These are phyloP conservation scores for Hippopotamyrus pictus DNA, from an alignment of 2,797 vertebrate species.

Conservation along the genomic window DNA sequence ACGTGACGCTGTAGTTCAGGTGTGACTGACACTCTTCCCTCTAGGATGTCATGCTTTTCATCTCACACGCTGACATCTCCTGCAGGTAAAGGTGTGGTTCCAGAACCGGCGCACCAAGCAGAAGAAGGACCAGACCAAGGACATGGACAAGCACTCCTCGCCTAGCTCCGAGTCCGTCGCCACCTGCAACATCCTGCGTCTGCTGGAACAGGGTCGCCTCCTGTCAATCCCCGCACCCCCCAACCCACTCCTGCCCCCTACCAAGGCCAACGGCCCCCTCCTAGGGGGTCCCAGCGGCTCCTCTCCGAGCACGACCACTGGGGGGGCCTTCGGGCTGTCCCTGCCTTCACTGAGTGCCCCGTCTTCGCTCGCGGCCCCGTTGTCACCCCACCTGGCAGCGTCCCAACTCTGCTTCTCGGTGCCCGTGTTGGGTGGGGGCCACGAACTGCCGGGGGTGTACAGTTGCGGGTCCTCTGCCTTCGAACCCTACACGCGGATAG, in stretches of 20 bases:
- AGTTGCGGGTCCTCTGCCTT: slow-evolving; percentile 82
- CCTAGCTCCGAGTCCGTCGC: slow-evolving; percentile 79
- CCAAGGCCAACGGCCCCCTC: slow-evolving; percentile 53
- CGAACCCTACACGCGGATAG: slow-evolving; percentile 81
- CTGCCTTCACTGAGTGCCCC: slow-evolving; percentile 55
- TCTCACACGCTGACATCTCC: not conserved
- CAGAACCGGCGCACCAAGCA: slow-evolving; percentile 95
- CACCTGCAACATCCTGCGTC: slow-evolving; percentile 86
- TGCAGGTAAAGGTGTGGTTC: slow-evolving; percentile 95
- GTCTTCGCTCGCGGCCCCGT: slow-evolving; percentile 35
- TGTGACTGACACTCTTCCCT: not conserved
- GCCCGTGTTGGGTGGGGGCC: slow-evolving; percentile 66
- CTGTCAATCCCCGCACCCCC: slow-evolving; percentile 68
- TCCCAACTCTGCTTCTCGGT: slow-evolving; percentile 72
- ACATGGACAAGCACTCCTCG: slow-evolving; percentile 76
- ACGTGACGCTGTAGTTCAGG: not conserved
- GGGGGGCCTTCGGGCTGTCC: slow-evolving; percentile 61
- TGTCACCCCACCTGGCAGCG: slow-evolving; percentile 62
- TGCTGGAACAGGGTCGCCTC: slow-evolving; percentile 87
- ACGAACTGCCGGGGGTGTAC: slow-evolving; percentile 67
- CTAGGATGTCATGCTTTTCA: not conserved
- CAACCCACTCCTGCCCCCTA: slow-evolving; percentile 61
- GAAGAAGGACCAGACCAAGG: slow-evolving; percentile 94
- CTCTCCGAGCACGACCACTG: slow-evolving; percentile 37
- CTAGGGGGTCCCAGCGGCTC: slow-evolving; percentile 42